Base-by-base conservation (phyloP, 2,888 invertebrate genomes). In the Miltochrista miniata region DNA sequence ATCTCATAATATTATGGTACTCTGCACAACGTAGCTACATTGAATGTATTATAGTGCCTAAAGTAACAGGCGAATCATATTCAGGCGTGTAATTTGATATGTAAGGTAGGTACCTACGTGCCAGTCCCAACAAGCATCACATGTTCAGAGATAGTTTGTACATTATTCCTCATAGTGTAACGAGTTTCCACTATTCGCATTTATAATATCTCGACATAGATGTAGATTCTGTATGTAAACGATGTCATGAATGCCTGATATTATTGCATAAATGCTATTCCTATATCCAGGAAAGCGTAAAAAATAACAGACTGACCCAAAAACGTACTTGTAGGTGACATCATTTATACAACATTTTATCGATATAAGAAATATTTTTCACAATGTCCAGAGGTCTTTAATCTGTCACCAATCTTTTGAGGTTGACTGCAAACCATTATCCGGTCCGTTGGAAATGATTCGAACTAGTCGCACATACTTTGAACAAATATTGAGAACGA, bases 21-120 rank as follows among this genome's bases (percentile, higher is more conserved):
- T 8, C 11, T 14, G 42, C 10, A n/a, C 10, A 29, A 3, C 24
- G 15, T 15, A 24, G 10, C 10, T 2, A 15, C 7, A 18, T 12
- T 2, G 18, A 13, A 51, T 31, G 51, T 43, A 56, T 53, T 52
- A 46, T 48, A 33, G 39, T 48, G 29, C 38, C 24, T 54, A 52
- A 44, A 66, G 43, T 52, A 44, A 52, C 40, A 47, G 42, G 12
- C 29, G 45, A 9, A 13, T 33, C 14, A 48, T 48, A 43, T 44
- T 51, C 30, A 48, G 46, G 36, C 53, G 64, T 24, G 18, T 24
- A 24, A 24, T 24, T 24, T 63, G 64, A 59, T 40, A 51, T 64
- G 51, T 67, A 67, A 60, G 63, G 63, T 59, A 39, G 41, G 67
- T 63, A 56, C 43, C 51, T 44, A 63, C 64, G 64, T 64, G 59